Base-by-base conservation (phyloP, 2,797 vertebrate genomes). In the Chiloscyllium punctatum region DNA sequence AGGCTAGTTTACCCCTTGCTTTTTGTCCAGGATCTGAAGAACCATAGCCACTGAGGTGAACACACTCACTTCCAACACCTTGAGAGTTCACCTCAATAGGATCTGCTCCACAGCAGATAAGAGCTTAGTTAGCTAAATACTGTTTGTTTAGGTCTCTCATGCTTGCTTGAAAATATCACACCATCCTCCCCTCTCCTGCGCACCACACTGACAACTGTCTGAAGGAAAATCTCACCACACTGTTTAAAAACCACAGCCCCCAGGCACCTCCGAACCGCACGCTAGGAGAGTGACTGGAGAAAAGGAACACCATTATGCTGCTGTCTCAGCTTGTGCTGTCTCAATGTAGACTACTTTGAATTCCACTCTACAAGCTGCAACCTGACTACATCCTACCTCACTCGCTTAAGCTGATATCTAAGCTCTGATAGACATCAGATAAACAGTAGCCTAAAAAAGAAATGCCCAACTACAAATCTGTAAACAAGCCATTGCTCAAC, bases 161-260 rank as follows among this genome's bases (percentile, higher is more conserved):
- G 1, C 62, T n/a, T 62, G 37, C 88, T 68, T 91, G 30, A 91
- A 48, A 91, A 91, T 91, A 66, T 68, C 23, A 3, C 90, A 92
- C 90, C 57, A 62, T 11, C 57, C 57, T 11, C 57, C 8, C 57
- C 9, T 9, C 57, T 9, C n/a, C n/a, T 0, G 62, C 23, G 62
- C n/a, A 66, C 53, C 57, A 62, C 5, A 21, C 30, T 37, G 33
- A 91, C 88, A 21, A 30, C 15, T 66, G 88, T 62, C 88, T n/a
- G 88, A 91, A 91, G 62, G n/a, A 33, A 68, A 92, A 42, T n/a
- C 68, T 37, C 90, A 68, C 62, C 90, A 68, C 90, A 68, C 62
- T 42, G 90, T 37, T 62, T 0, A 92, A 92, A 92, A 68, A 27
- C 37, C 16, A 92, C 88, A 68, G 8, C 62, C 90, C 90, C 21